A percentile compares a stretch with the other conserved stretches of the same genome.
Conservation (phyloP, 2,113 vertebrate genomes). For the Hemichromis elongatus region DNA sequence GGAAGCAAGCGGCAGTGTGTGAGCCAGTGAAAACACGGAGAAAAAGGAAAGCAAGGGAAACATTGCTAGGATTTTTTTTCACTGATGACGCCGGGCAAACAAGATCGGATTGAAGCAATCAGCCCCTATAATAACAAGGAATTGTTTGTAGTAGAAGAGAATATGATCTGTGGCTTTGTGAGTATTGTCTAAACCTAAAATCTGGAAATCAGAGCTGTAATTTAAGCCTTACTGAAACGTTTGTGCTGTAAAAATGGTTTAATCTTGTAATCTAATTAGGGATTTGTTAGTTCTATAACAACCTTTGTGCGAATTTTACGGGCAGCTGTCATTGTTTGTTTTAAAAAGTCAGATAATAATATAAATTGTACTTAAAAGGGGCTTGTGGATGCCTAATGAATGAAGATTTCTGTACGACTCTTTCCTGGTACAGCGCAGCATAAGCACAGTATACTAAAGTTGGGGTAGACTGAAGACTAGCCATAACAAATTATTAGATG, state of each 20-base stretch:
- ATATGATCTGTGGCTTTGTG: neutral
- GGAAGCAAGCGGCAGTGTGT: neutral
- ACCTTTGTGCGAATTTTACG: neutral
- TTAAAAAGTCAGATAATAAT: neutral
- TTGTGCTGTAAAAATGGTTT: neutral
- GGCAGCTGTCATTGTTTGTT: neutral
- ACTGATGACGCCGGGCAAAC: neutral
- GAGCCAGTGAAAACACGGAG: conserved; percentile 15
- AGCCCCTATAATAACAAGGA: neutral
- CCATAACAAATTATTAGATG: neutral
- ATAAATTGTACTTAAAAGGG: neutral
- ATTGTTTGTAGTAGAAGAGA: neutral
- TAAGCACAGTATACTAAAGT: neutral
- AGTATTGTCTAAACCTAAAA: neutral
- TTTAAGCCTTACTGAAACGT: neutral
- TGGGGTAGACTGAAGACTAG: neutral
- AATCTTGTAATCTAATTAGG: neutral
- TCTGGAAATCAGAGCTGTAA: neutral
- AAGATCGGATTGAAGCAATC: neutral
- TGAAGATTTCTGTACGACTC: neutral
- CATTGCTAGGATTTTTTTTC: neutral
- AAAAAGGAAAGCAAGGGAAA: neutral
- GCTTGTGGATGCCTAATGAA: neutral
- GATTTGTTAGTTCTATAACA: neutral
- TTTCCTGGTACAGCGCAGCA: neutral